Evolutionary conservation across 2,113 vertebrate species (phyloP).

Genomic region (Microcebus tavaratra): DNA sequence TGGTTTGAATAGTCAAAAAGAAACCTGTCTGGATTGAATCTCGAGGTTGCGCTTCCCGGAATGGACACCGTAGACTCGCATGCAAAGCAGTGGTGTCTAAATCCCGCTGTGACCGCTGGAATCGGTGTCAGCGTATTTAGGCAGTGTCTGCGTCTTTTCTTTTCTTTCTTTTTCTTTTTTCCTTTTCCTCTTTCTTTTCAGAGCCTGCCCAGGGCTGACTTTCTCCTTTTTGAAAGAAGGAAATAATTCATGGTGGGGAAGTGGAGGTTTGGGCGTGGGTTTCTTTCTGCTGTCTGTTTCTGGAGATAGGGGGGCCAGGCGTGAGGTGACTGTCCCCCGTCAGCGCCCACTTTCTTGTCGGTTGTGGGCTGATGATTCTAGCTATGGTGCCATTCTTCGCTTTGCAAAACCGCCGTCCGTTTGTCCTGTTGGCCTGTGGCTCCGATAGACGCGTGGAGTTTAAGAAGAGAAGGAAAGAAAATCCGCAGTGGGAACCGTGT

Average conservation of each 20-base stretch:
- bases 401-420: no score
- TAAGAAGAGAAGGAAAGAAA: fast-evolving
- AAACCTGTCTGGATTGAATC: fast-evolving
- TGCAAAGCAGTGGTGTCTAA: fast-evolving
- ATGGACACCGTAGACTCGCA: fast-evolving
- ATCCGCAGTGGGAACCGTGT: fast-evolving
- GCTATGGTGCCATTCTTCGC: not conserved
- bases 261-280: fast-evolving
- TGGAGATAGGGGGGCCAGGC: not conserved
- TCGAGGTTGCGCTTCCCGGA: fast-evolving
- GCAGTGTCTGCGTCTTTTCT: fast-evolving
- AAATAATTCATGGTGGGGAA: not conserved
- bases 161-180: not conserved
- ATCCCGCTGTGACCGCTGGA: no score
- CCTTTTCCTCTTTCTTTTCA: no score
- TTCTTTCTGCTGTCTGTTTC: not conserved
- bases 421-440: fast-evolving
- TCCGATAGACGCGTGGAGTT: fast-evolving
- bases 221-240: not conserved
- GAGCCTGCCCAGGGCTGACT: not conserved
- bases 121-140: no score
- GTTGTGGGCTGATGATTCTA: fast-evolving
- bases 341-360: fast-evolving
- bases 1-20: fast-evolving
- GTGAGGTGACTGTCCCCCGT: fast-evolving